Base-by-base conservation (phyloP, 1,140 invertebrate species). In the Micrasema longulum region DNA sequence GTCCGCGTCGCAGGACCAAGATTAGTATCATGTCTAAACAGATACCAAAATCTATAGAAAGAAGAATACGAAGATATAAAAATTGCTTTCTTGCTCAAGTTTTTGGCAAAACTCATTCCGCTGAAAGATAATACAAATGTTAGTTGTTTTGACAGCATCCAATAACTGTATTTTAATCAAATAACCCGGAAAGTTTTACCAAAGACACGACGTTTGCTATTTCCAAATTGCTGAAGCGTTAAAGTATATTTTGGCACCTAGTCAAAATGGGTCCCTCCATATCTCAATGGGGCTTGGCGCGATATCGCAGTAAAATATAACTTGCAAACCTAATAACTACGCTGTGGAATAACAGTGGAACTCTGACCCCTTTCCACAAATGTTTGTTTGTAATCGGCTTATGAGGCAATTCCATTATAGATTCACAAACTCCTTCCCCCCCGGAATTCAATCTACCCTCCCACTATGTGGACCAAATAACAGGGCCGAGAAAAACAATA, bases 371-470 rank as follows among this genome's bases (percentile, higher is more conserved):
- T 18, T 52, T 41, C 55, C 55, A 64, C 60, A 53, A 66, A 50
- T 66, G 64, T 66, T 66, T 66, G 64, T 52, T 52, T 66, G 43
- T 66, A 66, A 66, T 66, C 64, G 64, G 64, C 64, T 66, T 66
- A 66, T 52, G 48, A 52, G 43, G 64, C 64, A 66, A 66, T 66
- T 66, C 64, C 64, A 66, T 66, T 66, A 66, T 66, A 66, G 64
- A 66, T 66, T 66, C 64, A 66, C 64, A 66, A 66, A 9, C 64
- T 23, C 18, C n/a, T n/a, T 14, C 48, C 20, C 11, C 60, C 22
- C 60, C 41, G 41, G 23, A 64, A 64, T 64, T 64, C 60, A 64
- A 64, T 66, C 26, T 50, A 45, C 62, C 64, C 31, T 11, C 47
- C n/a, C 3, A 14, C 9, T 2, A 22, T 57, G 12, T 36, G 53